Evolutionary conservation across 2,888 invertebrate species (phyloP).

Genomic region (Eupithecia subfuscata): DNA sequence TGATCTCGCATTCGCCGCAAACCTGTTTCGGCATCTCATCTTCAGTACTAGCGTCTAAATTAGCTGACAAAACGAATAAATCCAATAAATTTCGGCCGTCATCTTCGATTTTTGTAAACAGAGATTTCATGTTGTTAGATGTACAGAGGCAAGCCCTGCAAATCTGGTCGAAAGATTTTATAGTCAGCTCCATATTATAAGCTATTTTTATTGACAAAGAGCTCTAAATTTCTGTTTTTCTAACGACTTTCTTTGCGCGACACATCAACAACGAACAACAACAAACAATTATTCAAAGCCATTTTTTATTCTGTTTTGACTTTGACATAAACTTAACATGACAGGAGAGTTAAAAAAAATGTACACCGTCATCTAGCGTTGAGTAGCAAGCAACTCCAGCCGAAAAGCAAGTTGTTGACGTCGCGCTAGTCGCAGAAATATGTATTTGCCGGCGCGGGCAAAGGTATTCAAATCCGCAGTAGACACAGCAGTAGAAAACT

Average conservation of each 20-base stretch:
- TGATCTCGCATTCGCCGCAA: constrained; percentile 64
- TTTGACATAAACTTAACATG: not conserved
- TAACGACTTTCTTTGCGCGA: not conserved
- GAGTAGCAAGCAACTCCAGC: not conserved
- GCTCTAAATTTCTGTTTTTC: not conserved
- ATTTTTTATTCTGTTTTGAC: not conserved
- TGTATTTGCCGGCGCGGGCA: too few species aligned
- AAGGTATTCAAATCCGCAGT: too few species aligned
- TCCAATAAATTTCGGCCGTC: constrained; percentile 59
- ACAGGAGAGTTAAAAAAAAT: not conserved
- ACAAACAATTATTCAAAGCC: not conserved
- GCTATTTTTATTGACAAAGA: not conserved
- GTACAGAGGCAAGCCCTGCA: constrained; percentile 68
- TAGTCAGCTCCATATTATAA: constrained; percentile 50
- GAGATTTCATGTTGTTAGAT: constrained; percentile 57
- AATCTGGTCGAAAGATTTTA: constrained; percentile 53
- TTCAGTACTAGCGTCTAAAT: constrained; percentile 59
- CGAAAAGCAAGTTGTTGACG: not conserved
- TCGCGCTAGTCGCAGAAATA: not conserved
- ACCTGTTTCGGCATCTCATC: constrained; percentile 69
- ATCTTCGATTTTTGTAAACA: constrained; percentile 57
- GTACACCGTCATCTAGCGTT: constrained; percentile 6
- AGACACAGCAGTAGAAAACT: too few species aligned
- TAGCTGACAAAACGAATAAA: constrained; percentile 60
- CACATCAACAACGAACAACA: not conserved